Conservation (phyloP, 2,113 vertebrate genomes). For the Loxodonta africana region DNA sequence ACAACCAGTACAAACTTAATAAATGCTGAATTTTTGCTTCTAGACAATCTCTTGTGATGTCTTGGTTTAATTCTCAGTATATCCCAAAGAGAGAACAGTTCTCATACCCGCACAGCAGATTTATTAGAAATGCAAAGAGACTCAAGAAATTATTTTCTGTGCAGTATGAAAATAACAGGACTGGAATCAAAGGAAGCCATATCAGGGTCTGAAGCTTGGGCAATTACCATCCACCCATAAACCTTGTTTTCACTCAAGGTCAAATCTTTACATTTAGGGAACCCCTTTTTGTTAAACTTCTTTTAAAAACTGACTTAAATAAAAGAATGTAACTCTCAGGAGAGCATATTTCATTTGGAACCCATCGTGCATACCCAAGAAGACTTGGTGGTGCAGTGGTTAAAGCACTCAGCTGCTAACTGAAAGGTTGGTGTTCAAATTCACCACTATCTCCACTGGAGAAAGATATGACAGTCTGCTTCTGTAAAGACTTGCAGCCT, state of each 20-base stretch:
- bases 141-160: constrained; percentile 22
- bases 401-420: background rate
- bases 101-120: background rate
- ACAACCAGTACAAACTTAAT: background rate
- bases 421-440: background rate
- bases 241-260: constrained; percentile 9
- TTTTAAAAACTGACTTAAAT: constrained; percentile 64
- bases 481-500: background rate
- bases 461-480: background rate
- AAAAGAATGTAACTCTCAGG: constrained; percentile 43
- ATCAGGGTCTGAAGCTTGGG: background rate
- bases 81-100: constrained; percentile 13
- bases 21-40: background rate
- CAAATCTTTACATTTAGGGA: constrained; percentile 10
- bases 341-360: constrained; percentile 41
- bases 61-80: constrained; percentile 19
- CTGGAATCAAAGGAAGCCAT: constrained; percentile 16
- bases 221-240: constrained; percentile 16
- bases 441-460: background rate
- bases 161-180: background rate
- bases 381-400: background rate
- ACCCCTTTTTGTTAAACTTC: constrained; percentile 29
- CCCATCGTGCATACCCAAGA: background rate
- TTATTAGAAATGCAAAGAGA: background rate
- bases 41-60: background rate